A percentile compares a stretch with the other conserved stretches of the same genome.
phyloP scores from a whole-genome alignment of 2,797 vertebrate genomes.

The Acrossocheilus fasciatus region DNA sequence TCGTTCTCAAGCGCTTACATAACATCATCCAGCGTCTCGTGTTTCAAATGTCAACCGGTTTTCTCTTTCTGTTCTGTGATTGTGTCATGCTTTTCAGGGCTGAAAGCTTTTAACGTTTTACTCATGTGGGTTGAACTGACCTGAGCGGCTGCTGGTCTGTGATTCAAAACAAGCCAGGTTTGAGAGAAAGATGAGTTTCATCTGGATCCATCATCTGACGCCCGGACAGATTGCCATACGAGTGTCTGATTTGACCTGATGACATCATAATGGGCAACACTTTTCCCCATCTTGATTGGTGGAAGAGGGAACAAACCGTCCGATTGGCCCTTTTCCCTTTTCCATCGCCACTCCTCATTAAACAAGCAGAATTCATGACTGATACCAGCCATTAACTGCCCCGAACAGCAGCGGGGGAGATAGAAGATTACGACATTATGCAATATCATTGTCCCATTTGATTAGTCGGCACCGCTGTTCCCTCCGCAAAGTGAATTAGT shows the following conservation, averaged over 20 bases:
- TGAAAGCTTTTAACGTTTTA: constrained; percentile 46
- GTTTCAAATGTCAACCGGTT: constrained; percentile 33
- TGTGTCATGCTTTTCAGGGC: constrained; percentile 18
- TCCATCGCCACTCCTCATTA: constrained; percentile 36
- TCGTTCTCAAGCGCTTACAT: not conserved
- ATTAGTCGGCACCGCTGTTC: constrained; percentile 47
- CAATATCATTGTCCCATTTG: constrained; percentile 52
- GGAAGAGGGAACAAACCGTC: constrained; percentile 21
- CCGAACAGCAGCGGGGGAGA: constrained; percentile 34
- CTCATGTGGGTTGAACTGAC: constrained; percentile 24
- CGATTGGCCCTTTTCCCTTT: constrained; percentile 40
- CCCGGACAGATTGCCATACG: not conserved
- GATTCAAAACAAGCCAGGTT: constrained; percentile 6
- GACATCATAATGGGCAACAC: constrained; percentile 29
- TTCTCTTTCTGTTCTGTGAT: constrained; percentile 32
- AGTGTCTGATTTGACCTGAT: constrained; percentile 34
- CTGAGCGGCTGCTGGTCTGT: constrained; percentile 16
- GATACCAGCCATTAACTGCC: constrained; percentile 42
- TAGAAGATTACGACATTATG: constrained; percentile 47
- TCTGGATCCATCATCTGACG: not conserved
- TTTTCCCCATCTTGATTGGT: constrained; percentile 27
- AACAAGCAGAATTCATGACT: constrained; percentile 49
- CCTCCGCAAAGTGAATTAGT: constrained; percentile 47
- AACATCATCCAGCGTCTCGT: constrained; percentile 18
- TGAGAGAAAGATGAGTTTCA: constrained; percentile 7